Base-by-base conservation (phyloP, 2,113 vertebrate genomes). In the Corythaixoides concolor region DNA sequence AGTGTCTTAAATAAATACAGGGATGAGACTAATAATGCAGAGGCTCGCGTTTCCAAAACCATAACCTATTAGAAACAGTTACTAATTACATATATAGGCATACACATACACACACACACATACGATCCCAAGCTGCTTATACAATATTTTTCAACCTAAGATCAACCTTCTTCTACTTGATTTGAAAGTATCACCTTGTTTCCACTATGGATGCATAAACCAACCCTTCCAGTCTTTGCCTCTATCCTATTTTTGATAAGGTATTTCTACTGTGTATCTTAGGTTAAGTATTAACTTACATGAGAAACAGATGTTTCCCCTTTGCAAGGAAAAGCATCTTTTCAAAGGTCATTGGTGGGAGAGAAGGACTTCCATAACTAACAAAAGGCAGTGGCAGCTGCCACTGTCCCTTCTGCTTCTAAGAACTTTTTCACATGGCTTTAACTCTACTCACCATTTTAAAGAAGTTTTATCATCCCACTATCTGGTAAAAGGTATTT, bases 271-370 rank as follows among this genome's bases (percentile, higher is more conserved):
- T 73, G 59, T 84, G 79, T 63, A 78, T 89, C 88, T 87, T 90
- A 67, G 49, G 66, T 85, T 93, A 88, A 89, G 52, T 41, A 89
- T 93, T 94, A 90, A 87, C 80, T 90, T 85, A 81, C 83, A 95
- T 19, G 66, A 95, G 96, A 95, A 96, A 63, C 88, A 95, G 90
- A 92, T 93, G 92, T 90, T 95, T 93, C 92, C 79, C 83, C 73
- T 96, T 79, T 72, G 68, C 88, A 92, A 85, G 94, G 91, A 79
- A 93, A 95, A 97, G 93, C 89, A 88, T 91, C 95, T 96, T 88
- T 78, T 66, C 68, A 83, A 85, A 81, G 86, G 83, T 94, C 88
- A 82, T 43, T 5, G 5, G 64, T 74, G 53, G 88, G 76, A 92
- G 56, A 93, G 77, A 58, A 94, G 80, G 62, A 82, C 52, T 88